Evolutionary conservation across 2,113 vertebrate species (phyloP).

Genomic region (Entomyzon cyanotis): DNA sequence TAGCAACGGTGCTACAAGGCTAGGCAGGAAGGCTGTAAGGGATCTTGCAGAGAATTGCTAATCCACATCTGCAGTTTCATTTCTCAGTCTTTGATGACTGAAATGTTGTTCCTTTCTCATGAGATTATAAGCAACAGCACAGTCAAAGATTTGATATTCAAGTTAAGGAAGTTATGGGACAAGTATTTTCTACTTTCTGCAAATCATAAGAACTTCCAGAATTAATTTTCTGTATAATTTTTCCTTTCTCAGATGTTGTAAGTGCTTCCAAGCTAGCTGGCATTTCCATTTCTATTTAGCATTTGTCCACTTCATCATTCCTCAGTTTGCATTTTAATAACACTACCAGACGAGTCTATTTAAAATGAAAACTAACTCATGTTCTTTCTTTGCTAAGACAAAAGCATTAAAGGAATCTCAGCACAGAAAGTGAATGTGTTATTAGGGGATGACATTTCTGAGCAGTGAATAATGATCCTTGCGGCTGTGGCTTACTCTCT

Average conservation of each 20-base stretch:
- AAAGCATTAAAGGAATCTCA: not conserved
- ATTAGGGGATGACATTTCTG: slow-evolving; percentile 5
- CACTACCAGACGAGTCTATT: not conserved
- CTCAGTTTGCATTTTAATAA: slow-evolving; percentile 39
- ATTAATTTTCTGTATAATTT: not conserved
- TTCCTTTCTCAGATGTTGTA: not conserved
- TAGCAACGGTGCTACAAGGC: not conserved
- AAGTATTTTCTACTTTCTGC: not conserved
- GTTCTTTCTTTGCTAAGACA: not conserved
- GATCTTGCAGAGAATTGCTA: not conserved
- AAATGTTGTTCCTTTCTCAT: not conserved
- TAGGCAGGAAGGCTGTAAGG: not conserved
- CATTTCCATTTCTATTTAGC: not conserved
- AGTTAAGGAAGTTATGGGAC: not conserved
- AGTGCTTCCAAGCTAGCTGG: not conserved
- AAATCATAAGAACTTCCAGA: not conserved
- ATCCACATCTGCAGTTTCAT: not conserved
- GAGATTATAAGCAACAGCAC: not conserved
- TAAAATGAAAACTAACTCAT: not conserved
- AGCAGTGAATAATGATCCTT: not conserved
- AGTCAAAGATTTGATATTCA: not conserved
- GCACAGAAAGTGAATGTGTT: not conserved
- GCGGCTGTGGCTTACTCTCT: not conserved
- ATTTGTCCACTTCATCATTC: not conserved
- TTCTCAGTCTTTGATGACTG: not conserved